phyloP scores from a whole-genome alignment of 2,113 vertebrate genomes.

The Mirza zaza region DNA sequence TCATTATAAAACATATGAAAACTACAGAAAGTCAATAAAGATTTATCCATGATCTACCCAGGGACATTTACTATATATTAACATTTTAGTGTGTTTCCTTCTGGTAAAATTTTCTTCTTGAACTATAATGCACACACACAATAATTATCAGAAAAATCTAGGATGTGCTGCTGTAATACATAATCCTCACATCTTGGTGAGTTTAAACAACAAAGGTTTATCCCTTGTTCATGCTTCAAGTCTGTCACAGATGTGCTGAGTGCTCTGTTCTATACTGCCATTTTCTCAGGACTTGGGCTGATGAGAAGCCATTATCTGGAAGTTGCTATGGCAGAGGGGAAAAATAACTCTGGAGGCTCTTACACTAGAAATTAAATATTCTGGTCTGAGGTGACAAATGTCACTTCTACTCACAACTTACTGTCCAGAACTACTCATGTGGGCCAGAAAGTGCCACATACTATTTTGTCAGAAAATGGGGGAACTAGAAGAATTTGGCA shows the following conservation, averaged over 20 bases:
- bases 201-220: not conserved
- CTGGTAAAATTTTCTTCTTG: not conserved
- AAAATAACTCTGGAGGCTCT: not conserved
- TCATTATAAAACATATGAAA: conserved; percentile 20
- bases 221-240: not conserved
- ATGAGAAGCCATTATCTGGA: not conserved
- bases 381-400: not conserved
- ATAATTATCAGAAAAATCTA: not conserved
- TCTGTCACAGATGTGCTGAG: not conserved
- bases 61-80: not conserved
- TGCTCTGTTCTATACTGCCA: not conserved
- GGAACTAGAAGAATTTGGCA: not conserved
- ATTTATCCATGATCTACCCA: not conserved
- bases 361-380: not conserved
- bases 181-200: not conserved
- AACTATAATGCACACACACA: not conserved
- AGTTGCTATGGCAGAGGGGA: not conserved
- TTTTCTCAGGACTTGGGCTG: not conserved
- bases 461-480: not conserved
- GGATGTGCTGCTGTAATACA: not conserved
- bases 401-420: not conserved
- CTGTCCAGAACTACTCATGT: not conserved
- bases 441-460: not conserved
- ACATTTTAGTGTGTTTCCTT: not conserved
- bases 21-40: not conserved